These are phyloP conservation scores for Ctenomys sociabilis DNA, from an alignment of 2,113 vertebrate genomes.

Conservation along the genomic window DNA sequence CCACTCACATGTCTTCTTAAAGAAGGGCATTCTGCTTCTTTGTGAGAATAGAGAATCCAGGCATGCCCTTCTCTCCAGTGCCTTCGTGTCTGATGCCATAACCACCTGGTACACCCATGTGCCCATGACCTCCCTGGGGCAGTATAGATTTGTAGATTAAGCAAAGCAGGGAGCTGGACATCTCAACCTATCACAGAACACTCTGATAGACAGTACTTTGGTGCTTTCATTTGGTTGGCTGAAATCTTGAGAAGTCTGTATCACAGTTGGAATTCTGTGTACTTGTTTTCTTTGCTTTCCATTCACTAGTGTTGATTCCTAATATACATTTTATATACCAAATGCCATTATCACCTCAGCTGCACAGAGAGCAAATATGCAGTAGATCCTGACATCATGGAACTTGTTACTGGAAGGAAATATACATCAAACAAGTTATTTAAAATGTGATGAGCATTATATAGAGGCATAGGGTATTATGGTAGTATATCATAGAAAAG, in stretches of 20 bases:
- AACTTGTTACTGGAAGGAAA: constrained; percentile 21
- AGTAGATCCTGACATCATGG: constrained; percentile 3
- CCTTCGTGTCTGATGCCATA: not conserved
- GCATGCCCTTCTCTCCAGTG: not conserved
- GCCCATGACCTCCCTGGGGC: not conserved
- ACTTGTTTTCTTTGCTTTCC: not conserved
- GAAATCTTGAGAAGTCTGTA: not conserved
- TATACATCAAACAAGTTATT: constrained; percentile 13
- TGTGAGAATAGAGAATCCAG: not conserved
- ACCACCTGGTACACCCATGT: not conserved
- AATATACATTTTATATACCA: not conserved
- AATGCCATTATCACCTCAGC: not conserved
- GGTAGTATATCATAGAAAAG: not conserved
- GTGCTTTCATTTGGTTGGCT: not conserved
- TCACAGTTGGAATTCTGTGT: constrained; percentile 44
- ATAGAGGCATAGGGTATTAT: not conserved
- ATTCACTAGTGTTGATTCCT: not conserved
- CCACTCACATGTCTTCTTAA: not conserved
- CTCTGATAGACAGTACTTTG: not conserved
- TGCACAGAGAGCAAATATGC: not conserved
- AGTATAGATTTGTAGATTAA: not conserved
- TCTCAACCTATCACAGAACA: not conserved
- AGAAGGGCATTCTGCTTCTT: not conserved
- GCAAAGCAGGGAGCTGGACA: not conserved
- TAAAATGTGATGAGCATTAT: not conserved